Evolutionary conservation across 53 echinoderm and acorn worm genomes (phyloP), one percentile per base, ranked within the genome.

Genomic region (Echinarachnius parma): DNA sequence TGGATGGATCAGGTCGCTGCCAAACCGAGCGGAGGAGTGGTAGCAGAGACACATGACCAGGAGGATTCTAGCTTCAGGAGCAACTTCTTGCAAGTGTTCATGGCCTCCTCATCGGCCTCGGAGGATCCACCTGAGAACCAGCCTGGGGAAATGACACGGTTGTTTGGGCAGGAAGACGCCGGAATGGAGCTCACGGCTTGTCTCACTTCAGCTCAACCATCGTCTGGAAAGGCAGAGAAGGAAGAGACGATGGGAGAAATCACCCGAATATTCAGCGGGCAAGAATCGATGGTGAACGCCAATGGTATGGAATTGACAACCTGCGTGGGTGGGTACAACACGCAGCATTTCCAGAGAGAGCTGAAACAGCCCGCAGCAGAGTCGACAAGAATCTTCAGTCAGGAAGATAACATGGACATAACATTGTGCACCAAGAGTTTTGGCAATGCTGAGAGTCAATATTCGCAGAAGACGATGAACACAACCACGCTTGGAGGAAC

Each of bases 341-440:
- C 57, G 7, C 4, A 5, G 4, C 19, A 24, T 23, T 5, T 50
- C 9, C 32, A 15, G 4, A 53, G 16, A 53, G 31, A 31, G 28
- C 53, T 69, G n/a, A 53, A 34, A 9, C 35, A 36, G 21, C 70
- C 70, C 0, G 47, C 62, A n/a, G 34, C 64, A 32, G 84, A 81
- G 21, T 74, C 67, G 4, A 89, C 89, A 0, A 61, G 82, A 13
- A 53, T 83, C 25, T 88, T 83, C 56, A 48, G 49, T n/a, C 4
- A 24, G 31, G 81, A 85, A 11, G 83, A 75, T 23, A 79, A 75
- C 20, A 88, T 88, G 88, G 88, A 88, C 31, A 4, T 84, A 20
- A 88, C 88, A 66, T 52, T 64, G 4, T 83, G 87, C 60, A 29
- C 83, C 1, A 48, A 7, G 20, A 50, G 11, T 2, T 60, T 35